phyloP scores from a whole-genome alignment of 2,797 vertebrate genomes.

The Cynopterus sphinx region DNA sequence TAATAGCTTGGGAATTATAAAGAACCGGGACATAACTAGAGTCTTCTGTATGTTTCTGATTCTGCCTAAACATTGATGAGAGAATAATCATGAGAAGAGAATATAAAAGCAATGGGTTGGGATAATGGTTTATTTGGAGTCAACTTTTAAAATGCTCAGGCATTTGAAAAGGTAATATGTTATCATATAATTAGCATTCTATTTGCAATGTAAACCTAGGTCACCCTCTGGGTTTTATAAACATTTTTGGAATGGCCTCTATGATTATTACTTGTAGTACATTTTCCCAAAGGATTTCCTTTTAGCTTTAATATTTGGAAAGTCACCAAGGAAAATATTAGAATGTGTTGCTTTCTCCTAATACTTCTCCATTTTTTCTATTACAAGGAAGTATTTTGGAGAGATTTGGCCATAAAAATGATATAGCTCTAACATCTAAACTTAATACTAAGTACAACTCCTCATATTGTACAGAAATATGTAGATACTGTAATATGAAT shows the following conservation, averaged over 20 bases:
- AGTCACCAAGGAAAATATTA: background rate
- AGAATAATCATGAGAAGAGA: background rate
- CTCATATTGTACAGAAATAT: background rate
- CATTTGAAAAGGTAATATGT: background rate
- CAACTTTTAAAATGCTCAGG: background rate
- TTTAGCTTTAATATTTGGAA: background rate
- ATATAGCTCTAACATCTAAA: background rate
- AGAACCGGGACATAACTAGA: background rate
- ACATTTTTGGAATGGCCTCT: background rate
- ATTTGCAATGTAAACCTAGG: background rate
- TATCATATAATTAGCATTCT: background rate
- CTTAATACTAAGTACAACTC: background rate
- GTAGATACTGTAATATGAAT: background rate
- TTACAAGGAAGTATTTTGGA: background rate
- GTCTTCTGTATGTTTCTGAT: background rate
- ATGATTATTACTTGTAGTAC: background rate
- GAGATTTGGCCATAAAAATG: background rate
- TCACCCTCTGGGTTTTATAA: background rate
- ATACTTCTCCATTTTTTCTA: background rate
- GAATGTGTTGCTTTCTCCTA: background rate
- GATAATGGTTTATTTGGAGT: background rate
- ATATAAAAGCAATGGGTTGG: background rate
- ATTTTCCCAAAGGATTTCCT: background rate
- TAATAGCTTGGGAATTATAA: background rate
- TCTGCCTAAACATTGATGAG: rapidly evolving